Evolutionary conservation across 2,113 vertebrate genomes (phyloP).

Genomic region (Lampris incognitus): DNA sequence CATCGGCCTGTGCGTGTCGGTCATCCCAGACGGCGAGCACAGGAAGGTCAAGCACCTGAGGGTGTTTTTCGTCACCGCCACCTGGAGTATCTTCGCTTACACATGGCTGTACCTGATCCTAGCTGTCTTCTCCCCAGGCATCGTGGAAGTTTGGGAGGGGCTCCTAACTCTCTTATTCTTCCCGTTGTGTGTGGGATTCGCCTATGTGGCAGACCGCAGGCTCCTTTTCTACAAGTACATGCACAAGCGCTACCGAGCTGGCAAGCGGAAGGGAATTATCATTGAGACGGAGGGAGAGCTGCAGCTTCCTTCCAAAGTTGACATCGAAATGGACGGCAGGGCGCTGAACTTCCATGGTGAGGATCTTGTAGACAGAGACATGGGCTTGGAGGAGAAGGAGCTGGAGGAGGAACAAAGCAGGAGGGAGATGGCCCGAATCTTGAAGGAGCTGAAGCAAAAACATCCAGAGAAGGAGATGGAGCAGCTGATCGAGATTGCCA

Average conservation of each 20-base stretch:
- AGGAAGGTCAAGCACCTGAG: conserved; percentile 94
- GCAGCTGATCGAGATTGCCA: conserved; percentile 91
- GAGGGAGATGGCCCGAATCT: conserved; percentile 90
- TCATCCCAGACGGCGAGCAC: conserved; percentile 93
- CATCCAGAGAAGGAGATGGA: conserved; percentile 94
- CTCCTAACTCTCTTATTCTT: conserved; percentile 97
- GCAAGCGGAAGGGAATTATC: conserved; percentile 93
- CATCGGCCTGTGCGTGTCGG: conserved; percentile 93
- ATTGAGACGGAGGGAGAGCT: conserved; percentile 94
- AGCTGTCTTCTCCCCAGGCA: conserved; percentile 91
- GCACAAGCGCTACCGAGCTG: conserved; percentile 92
- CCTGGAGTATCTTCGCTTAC: conserved; percentile 98
- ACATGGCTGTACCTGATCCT: conserved; percentile 97
- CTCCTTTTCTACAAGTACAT: conserved; percentile 97
- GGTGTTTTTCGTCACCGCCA: conserved; percentile 95
- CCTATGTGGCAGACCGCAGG: conserved; percentile 94
- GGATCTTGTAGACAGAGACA: conserved; percentile 85
- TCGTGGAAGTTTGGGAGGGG: conserved; percentile 97
- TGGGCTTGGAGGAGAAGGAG: conserved; percentile 84
- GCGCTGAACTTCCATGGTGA: conserved; percentile 87
- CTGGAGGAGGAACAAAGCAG: conserved; percentile 91
- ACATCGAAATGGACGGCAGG: conserved; percentile 93
- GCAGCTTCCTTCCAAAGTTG: conserved; percentile 85
- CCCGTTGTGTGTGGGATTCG: conserved; percentile 93
- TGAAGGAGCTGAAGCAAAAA: conserved; percentile 95